These are phyloP conservation scores for Didymodactylos carnosus DNA, from an alignment of 2,888 invertebrate genomes.

Conservation along the genomic window DNA sequence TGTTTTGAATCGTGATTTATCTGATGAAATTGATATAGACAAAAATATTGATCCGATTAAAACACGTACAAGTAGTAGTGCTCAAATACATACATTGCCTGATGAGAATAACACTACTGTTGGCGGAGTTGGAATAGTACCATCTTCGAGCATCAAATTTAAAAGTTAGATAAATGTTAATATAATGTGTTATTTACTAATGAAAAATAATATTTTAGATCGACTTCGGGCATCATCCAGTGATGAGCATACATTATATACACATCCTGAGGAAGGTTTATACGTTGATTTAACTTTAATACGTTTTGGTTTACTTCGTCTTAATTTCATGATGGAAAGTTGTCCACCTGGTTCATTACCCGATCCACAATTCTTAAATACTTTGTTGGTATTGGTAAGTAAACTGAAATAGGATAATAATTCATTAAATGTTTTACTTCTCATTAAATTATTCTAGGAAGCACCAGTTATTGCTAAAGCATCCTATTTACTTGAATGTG, in stretches of 20 bases:
- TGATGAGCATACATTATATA: background rate
- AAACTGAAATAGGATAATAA: background rate
- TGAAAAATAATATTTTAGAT: no score
- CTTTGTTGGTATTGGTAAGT: slow-evolving; percentile 69
- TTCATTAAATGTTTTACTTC: background rate
- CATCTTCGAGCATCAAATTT: background rate
- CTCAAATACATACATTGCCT: no score
- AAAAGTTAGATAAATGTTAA: background rate
- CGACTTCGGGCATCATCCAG: background rate
- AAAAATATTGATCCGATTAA: background rate
- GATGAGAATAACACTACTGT: no score
- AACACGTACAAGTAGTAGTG: no score
- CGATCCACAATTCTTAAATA: slow-evolving; percentile 80
- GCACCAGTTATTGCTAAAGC: slow-evolving; percentile 82
- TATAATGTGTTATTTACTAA: background rate
- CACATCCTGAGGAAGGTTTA: background rate
- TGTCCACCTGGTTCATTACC: slow-evolving; percentile 87
- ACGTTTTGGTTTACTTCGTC: slow-evolving; percentile 65
- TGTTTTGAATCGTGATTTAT: background rate
- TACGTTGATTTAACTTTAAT: slow-evolving; percentile 29
- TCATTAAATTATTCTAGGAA: slow-evolving; percentile 44
- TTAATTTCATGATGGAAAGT: slow-evolving; percentile 76
- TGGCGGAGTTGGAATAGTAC: no score
- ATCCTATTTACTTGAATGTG: slow-evolving; percentile 73
- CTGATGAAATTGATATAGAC: background rate